Evolutionary conservation across 2,113 vertebrate genomes (phyloP).

Genomic region (Crocuta crocuta): DNA sequence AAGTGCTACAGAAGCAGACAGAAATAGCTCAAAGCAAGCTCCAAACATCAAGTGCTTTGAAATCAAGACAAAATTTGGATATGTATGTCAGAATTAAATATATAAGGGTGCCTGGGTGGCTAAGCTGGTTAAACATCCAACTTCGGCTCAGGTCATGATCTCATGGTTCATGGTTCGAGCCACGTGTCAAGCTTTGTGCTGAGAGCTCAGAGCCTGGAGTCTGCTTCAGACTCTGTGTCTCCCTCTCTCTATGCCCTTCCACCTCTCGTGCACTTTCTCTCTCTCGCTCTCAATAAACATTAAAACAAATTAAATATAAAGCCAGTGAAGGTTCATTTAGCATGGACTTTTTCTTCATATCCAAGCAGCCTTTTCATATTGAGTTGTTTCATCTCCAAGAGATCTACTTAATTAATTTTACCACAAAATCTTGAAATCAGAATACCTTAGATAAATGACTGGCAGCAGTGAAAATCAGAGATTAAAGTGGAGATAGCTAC

Average conservation of each 20-base stretch:
- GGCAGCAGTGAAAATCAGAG: not conserved
- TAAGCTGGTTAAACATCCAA: no score
- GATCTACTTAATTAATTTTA: slow-evolving; percentile 28
- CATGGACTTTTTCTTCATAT: not conserved
- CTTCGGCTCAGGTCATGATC: no score
- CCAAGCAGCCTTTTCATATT: not conserved
- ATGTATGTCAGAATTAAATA: not conserved
- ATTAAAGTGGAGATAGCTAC: not conserved
- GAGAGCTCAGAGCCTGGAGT: no score
- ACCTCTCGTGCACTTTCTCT: no score
- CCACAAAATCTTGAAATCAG: slow-evolving; percentile 14
- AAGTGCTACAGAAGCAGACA: not conserved
- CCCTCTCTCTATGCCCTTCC: no score
- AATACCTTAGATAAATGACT: not conserved
- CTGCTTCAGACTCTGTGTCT: no score
- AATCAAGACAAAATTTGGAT: slow-evolving; percentile 20
- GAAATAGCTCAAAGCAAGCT: not conserved
- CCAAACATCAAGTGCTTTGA: not conserved
- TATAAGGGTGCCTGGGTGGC: no score
- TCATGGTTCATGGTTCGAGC: no score
- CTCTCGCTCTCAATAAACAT: no score
- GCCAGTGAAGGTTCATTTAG: not conserved
- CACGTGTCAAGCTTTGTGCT: no score
- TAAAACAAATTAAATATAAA: not conserved
- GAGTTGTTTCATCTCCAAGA: not conserved